These are phyloP conservation scores for Drosophila persimilis DNA, from an alignment of 1,140 invertebrate genomes.

Conservation along the genomic window DNA sequence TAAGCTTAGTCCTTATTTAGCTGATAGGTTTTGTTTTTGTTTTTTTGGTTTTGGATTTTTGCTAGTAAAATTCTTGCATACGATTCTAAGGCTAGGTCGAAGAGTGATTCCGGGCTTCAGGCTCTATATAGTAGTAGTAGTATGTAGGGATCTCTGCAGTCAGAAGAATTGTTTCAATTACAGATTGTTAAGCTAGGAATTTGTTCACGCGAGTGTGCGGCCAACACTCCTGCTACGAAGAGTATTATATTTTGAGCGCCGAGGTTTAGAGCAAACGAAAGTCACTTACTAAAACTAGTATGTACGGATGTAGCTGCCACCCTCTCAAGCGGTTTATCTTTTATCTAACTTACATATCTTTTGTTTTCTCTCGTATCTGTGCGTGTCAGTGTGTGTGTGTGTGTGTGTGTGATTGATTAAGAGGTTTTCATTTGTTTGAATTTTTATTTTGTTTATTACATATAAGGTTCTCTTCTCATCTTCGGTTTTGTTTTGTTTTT, in stretches of 20 bases:
- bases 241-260: too few relatives aligned
- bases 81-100: slow-evolving; percentile 64
- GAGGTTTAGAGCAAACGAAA: slow-evolving; percentile 1
- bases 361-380: slow-evolving; percentile 7
- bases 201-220: neutral
- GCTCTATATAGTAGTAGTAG: neutral
- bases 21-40: slow-evolving; percentile 39
- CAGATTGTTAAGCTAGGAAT: slow-evolving; percentile 16
- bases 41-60: slow-evolving; percentile 27
- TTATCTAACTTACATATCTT: slow-evolving; percentile 4
- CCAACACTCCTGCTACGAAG: slow-evolving; percentile 10
- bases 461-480: slow-evolving; percentile 24
- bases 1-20: slow-evolving; percentile 41
- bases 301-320: too few relatives aligned
- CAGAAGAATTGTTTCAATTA: slow-evolving; percentile 17
- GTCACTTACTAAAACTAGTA: too few relatives aligned
- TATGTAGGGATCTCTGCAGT: slow-evolving; percentile 1
- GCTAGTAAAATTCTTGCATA: slow-evolving; percentile 54
- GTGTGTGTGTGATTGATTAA: slow-evolving; percentile 62
- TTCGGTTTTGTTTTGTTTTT: slow-evolving; percentile 9
- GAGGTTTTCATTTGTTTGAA: slow-evolving; percentile 44
- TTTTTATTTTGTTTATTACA: slow-evolving; percentile 48
- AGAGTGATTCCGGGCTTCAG: slow-evolving; percentile 44
- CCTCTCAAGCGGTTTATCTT: too few relatives aligned
- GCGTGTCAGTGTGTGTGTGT: slow-evolving; percentile 12